phyloP scores from a whole-genome alignment of 2,888 invertebrate species.

The Proisotoma minuta region DNA sequence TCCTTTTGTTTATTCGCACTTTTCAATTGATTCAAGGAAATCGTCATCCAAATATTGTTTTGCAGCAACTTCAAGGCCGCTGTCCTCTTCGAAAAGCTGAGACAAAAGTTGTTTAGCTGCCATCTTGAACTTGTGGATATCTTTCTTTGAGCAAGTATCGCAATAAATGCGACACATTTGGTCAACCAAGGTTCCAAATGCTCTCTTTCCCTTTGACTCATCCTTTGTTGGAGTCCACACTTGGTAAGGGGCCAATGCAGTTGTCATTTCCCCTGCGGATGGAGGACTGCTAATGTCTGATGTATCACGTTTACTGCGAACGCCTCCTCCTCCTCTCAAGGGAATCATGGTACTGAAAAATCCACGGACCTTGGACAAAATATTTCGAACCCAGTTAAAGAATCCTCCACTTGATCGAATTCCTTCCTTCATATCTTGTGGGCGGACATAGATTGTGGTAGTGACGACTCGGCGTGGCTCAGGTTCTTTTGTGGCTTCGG shows the following conservation, averaged over 20 bases:
- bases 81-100: constrained; percentile 24
- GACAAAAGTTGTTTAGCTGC: constrained; percentile 29
- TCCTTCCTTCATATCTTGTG: background rate
- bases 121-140: constrained; percentile 23
- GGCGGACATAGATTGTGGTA: background rate
- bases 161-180: constrained; percentile 33
- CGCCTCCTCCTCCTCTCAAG: background rate
- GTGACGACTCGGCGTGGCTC: background rate
- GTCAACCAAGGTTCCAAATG: constrained; percentile 25
- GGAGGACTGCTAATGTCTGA: background rate
- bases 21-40: constrained; percentile 14
- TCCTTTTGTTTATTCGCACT: constrained; percentile 11
- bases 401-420: constrained; percentile 8
- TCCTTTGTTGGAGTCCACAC: background rate
- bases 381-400: constrained; percentile 4
- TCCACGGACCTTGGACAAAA: background rate
- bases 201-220: constrained; percentile 15
- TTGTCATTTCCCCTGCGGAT: background rate
- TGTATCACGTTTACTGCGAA: background rate
- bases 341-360: background rate
- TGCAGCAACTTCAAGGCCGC: constrained; percentile 25
- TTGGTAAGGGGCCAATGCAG: background rate
- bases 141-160: constrained; percentile 9
- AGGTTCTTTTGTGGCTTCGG: background rate
- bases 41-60: constrained; percentile 22